Conservation (phyloP, 2,888 invertebrate genomes). For the Ichneumoninae sp. region DNA sequence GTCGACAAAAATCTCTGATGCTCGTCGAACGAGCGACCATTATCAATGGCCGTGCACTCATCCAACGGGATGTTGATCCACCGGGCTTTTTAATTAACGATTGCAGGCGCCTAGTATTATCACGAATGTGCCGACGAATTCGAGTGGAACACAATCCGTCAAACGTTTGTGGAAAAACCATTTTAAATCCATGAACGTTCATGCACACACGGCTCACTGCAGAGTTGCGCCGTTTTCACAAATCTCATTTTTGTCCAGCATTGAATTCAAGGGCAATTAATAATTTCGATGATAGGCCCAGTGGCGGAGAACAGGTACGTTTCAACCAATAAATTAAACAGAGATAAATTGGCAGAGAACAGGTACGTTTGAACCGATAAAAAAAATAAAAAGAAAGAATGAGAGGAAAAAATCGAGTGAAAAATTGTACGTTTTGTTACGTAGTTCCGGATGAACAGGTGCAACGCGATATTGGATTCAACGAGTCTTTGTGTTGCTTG, state of each 20-base stretch:
- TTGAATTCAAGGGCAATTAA: slow-evolving; percentile 58
- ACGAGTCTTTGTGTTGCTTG: slow-evolving; percentile 18
- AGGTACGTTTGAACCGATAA: background rate
- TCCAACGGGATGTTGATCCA: slow-evolving; percentile 48
- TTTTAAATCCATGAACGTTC: slow-evolving; percentile 37
- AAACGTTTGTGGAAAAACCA: slow-evolving; percentile 55
- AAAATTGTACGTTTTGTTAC: slow-evolving; percentile 33
- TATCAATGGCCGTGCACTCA: slow-evolving; percentile 53
- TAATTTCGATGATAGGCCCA: slow-evolving; percentile 35
- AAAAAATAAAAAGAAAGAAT: slow-evolving; percentile 39
- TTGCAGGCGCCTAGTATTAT: slow-evolving; percentile 51
- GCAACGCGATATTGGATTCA: slow-evolving; percentile 31
- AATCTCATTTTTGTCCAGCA: slow-evolving; percentile 34
- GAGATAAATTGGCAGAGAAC: background rate
- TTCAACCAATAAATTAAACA: slow-evolving; percentile 19
- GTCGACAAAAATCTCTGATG: slow-evolving; percentile 40
- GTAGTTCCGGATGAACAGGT: slow-evolving; percentile 51
- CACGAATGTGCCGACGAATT: slow-evolving; percentile 61
- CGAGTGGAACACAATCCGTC: slow-evolving; percentile 65
- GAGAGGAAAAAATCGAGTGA: slow-evolving; percentile 4
- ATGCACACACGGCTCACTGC: slow-evolving; percentile 23
- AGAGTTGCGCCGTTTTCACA: slow-evolving; percentile 22
- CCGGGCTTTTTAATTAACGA: slow-evolving; percentile 65
- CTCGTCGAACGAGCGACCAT: slow-evolving; percentile 42
- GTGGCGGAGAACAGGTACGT: background rate